Conservation (phyloP, 1,140 invertebrate genomes). For the Drosophila pruinosa region DNA sequence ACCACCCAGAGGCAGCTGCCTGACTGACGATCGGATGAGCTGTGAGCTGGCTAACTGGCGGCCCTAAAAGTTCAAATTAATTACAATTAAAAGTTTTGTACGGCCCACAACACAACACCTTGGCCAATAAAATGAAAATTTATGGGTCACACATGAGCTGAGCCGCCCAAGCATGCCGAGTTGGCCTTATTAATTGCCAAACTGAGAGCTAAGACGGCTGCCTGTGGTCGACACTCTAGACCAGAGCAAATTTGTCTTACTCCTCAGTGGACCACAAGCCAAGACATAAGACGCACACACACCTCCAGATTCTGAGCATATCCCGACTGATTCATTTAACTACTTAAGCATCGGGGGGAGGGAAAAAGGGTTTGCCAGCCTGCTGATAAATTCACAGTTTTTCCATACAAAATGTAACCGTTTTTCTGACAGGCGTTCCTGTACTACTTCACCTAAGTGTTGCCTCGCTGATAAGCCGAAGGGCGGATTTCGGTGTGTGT, state of each 20-base stretch:
- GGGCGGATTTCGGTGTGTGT: neutral
- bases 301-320: no score
- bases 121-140: constrained; percentile 79
- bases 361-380: constrained; percentile 27
- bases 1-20: constrained; percentile 51
- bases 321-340: constrained; percentile 49
- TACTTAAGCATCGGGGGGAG: constrained; percentile 30
- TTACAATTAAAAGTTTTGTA: constrained; percentile 73
- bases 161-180: constrained; percentile 21
- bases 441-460: constrained; percentile 37
- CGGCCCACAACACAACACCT: constrained; percentile 45
- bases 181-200: constrained; percentile 66
- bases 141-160: constrained; percentile 75
- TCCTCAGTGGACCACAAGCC: constrained; percentile 51
- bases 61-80: constrained; percentile 62
- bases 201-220: constrained; percentile 19
- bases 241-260: constrained; percentile 68
- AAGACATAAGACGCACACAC: constrained; percentile 21
- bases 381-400: constrained; percentile 60
- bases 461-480: constrained; percentile 55
- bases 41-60: neutral
- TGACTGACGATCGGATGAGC: neutral
- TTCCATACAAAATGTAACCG: constrained; percentile 22
- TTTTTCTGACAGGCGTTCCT: no score
- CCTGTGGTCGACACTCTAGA: constrained; percentile 43